Base-by-base conservation (phyloP, 2,888 invertebrate species). In the Sialis fuliginosa region DNA sequence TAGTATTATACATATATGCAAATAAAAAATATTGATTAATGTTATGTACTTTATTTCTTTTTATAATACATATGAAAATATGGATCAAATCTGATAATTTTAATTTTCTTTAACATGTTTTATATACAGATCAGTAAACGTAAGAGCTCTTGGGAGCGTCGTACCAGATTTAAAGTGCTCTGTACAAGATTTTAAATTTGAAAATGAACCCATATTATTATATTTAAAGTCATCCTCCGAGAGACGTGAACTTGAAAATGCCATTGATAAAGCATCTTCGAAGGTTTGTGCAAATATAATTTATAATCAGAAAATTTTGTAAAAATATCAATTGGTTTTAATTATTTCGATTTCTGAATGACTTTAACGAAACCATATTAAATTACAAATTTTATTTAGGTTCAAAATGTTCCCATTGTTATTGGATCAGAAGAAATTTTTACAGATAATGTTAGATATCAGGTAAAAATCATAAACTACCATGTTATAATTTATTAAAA, bases 341-440 rank as follows among this genome's bases (percentile, higher is more conserved):
- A 30, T 41, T 10, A 6, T 5, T 9, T 22, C 6, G n/a, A 10
- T 3, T 10, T 40, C 8, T 22, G 6, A 13, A 30, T 6, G 13
- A 6, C 10, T 6, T 41, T 4, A 5, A 8, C 10, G 10, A 8
- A 22, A 41, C n/a, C 6, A 41, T 41, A 13, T 1, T 12, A 5
- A 30, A 9, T 41, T 41, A 13, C 9, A 41, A n/a, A 9, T 22
- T 41, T 6, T 13, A 12, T 41, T 6, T 32, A 34, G 42, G 77
- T 79, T 49, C 82, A 84, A 59, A 95, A 97, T 54, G 78, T 97
- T 50, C 97, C 98, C 6, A 84, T 98, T 60, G 79, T 96, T n/a
- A 90, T 98, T 61, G 97, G 95, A n/a, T 83, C 84, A 54, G 76
- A 96, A 64, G 82, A 82, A 60, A 79, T 84, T 55, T 75, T 74